phyloP scores from a whole-genome alignment of 2,888 invertebrate species.

The Andrena bucephala region DNA sequence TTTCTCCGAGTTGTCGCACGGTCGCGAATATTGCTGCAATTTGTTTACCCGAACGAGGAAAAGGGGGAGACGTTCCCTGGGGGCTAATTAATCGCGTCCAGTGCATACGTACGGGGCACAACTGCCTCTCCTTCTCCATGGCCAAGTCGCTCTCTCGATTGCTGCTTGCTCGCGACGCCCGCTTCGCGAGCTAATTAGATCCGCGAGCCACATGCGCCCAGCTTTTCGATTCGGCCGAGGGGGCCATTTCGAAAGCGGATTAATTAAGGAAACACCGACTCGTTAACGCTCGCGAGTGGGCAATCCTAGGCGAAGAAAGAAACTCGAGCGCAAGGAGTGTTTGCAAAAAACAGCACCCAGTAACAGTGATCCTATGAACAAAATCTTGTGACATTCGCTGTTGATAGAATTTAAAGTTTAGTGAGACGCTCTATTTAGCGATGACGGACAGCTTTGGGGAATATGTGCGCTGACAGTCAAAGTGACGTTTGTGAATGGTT shows the following conservation, averaged over 20 bases:
- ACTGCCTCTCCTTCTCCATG: conserved; percentile 12
- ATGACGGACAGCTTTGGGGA: no score
- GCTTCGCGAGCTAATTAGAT: conserved; percentile 61
- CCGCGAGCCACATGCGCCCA: conserved; percentile 31
- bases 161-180: conserved; percentile 26
- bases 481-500: no score
- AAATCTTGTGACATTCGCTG: no score
- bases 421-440: no score
- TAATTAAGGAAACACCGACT: conserved; percentile 61
- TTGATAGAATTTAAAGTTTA: no score
- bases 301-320: background rate
- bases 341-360: conserved; percentile 3
- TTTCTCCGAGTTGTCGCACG: conserved; percentile 26
- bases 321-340: background rate
- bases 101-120: conserved; percentile 26
- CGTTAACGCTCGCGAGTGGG: conserved; percentile 34
- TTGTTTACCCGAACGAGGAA: conserved; percentile 51
- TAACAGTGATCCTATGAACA: conserved; percentile 8
- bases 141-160: conserved; percentile 53
- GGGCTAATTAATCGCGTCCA: conserved; percentile 65
- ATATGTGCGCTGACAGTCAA: no score
- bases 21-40: conserved; percentile 51
- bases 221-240: conserved; percentile 39
- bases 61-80: conserved; percentile 37
- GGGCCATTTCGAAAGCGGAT: conserved; percentile 67